phyloP scores from a whole-genome alignment of 2,113 vertebrate genomes.

The Chrysemys picta region DNA sequence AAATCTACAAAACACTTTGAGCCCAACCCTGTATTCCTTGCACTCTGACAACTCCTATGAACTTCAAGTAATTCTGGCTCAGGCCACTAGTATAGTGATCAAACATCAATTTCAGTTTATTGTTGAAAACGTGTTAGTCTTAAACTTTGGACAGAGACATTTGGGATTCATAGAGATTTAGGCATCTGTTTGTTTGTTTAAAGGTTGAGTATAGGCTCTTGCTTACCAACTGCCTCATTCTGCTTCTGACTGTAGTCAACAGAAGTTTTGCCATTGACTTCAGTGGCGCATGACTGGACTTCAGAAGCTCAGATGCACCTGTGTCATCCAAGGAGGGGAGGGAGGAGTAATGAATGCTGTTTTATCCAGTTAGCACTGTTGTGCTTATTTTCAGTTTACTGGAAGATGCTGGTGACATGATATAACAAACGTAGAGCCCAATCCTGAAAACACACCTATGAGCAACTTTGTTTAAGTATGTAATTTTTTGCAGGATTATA shows the following conservation, averaged over 20 bases:
- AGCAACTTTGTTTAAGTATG: background rate
- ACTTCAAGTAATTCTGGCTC: background rate
- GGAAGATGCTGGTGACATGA: background rate
- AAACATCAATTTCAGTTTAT: background rate
- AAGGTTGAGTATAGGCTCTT: background rate
- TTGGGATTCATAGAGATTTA: conserved; percentile 13
- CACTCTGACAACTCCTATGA: conserved; percentile 11
- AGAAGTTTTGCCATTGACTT: background rate
- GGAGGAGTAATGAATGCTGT: conserved; percentile 24
- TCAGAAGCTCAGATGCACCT: conserved; percentile 13
- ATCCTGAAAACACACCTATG: background rate
- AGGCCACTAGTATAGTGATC: background rate
- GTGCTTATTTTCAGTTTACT: background rate
- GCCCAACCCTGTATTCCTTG: background rate
- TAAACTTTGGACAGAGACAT: background rate
- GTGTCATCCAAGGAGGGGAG: background rate
- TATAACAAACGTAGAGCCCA: background rate
- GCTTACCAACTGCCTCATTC: background rate
- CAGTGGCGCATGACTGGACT: background rate
- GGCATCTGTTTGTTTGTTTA: background rate
- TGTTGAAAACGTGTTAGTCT: background rate
- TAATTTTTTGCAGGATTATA: background rate
- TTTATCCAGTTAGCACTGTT: conserved; percentile 5
- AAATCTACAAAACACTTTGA: background rate
- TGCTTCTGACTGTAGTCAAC: background rate